Base-by-base conservation (phyloP, 2,888 invertebrate genomes). In the Vesta saturnalis region DNA sequence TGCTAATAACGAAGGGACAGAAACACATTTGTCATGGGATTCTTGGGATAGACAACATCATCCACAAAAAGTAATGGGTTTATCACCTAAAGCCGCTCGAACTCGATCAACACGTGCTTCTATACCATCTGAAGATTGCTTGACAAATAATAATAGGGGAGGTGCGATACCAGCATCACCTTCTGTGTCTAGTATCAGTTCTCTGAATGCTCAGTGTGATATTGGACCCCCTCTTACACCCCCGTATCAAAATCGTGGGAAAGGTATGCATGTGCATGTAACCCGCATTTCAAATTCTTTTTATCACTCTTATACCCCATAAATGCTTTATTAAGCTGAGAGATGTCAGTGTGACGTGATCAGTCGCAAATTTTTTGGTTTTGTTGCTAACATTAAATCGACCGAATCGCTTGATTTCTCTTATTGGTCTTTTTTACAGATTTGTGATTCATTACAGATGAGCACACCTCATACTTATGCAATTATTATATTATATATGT, bases 11-110 rank as follows among this genome's bases (percentile, higher is more conserved):
- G 87, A 87, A 70, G 73, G 81, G 77, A 72, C 82, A 80, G 91
- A 86, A 77, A 85, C 91, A 79, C 90, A 91, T 73, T 86, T 97
- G 76, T 96, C 94, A 85, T 97, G 97, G 96, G 96, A 97, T 84
- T 96, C 95, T 5, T 97, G 95, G 95, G 95, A 96, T 83, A 86
- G 92, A 59, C 91, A 73, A 39, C 72, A 73, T 14, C 69, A 73
- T 60, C 76, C 71, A 18, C 81, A 82, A 67, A 85, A 83, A 75
- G 76, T 78, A 15, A 76, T 82, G 72, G 83, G 85, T 72, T 82
- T 87, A 76, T 86, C 87, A 73, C 88, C 87, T 21, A 83, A 87
- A 74, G 83, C 83, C 72, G 85, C 78, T 12, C 74, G 83, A 39
- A 75, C 85, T 6, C 83, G 88, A 67, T 83, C 83, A 1, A 84